phyloP scores from a whole-genome alignment of 2,113 vertebrate species.

The Calyptommatus sinebrachiatus region DNA sequence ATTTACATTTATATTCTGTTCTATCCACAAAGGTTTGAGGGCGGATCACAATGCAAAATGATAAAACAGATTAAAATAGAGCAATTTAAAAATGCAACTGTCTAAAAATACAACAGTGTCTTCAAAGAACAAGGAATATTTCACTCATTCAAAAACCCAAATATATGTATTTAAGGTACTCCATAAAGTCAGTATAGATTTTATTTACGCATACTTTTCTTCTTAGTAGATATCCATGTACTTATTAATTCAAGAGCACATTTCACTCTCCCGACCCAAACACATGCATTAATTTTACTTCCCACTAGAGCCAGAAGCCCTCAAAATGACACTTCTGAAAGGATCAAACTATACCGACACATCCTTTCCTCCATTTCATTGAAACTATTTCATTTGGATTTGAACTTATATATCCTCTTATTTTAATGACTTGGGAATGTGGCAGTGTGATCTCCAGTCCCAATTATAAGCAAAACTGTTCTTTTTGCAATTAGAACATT shows the following conservation, averaged over 20 bases:
- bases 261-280: neutral
- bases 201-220: neutral
- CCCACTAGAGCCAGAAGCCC: neutral
- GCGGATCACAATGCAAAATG: too few relatives aligned
- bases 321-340: neutral
- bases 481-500: neutral
- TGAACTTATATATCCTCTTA: neutral
- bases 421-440: neutral
- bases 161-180: neutral
- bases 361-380: neutral
- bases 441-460: neutral
- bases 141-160: too few relatives aligned
- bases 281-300: neutral
- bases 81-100: too few relatives aligned
- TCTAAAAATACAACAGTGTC: too few relatives aligned
- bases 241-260: neutral
- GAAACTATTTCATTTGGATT: neutral
- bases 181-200: neutral
- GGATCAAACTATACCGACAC: neutral
- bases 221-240: neutral
- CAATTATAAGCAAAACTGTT: too few relatives aligned
- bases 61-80: too few relatives aligned
- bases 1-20: too few relatives aligned
- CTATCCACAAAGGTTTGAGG: too few relatives aligned
- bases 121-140: too few relatives aligned